Evolutionary conservation across 1,140 invertebrate genomes (phyloP).

Genomic region (Pseudoatta argentina): DNA sequence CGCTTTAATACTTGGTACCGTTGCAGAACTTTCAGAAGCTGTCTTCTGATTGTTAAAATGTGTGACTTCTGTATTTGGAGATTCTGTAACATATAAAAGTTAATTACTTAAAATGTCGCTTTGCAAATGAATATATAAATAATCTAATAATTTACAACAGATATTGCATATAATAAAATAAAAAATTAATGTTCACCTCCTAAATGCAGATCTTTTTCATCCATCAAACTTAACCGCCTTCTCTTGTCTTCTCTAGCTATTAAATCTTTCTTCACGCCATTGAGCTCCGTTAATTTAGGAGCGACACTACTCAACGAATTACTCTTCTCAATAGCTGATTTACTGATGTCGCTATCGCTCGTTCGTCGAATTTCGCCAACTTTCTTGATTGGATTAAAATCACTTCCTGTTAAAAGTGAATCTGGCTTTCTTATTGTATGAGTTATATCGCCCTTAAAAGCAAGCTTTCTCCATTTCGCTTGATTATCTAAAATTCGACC

Average conservation of each 20-base stretch:
- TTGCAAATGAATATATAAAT: neutral
- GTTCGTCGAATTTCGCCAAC: constrained; percentile 85
- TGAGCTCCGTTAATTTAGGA: constrained; percentile 81
- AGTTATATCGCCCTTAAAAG: constrained; percentile 80
- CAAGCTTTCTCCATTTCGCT: constrained; percentile 84
- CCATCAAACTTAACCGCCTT: constrained; percentile 83
- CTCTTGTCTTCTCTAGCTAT: constrained; percentile 82
- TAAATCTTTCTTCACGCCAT: constrained; percentile 84
- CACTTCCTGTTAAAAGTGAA: constrained; percentile 76
- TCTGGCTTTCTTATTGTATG: constrained; percentile 80
- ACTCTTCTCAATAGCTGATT: constrained; percentile 77
- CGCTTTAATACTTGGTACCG: constrained; percentile 69
- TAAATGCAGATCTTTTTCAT: constrained; percentile 85
- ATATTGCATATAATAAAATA: constrained; percentile 24
- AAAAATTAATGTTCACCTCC: constrained; percentile 75
- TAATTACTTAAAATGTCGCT: constrained; percentile 20
- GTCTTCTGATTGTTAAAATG: constrained; percentile 81
- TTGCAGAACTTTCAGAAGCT: constrained; percentile 69
- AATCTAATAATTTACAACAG: constrained; percentile 1
- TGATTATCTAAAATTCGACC: constrained; percentile 85
- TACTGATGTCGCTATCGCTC: constrained; percentile 84
- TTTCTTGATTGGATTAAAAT: constrained; percentile 81
- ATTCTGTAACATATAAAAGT: constrained; percentile 81
- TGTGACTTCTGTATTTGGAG: constrained; percentile 81
- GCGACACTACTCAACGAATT: constrained; percentile 75